phyloP scores from a whole-genome alignment of 2,797 vertebrate genomes.

The Amphiprion clarkii region DNA sequence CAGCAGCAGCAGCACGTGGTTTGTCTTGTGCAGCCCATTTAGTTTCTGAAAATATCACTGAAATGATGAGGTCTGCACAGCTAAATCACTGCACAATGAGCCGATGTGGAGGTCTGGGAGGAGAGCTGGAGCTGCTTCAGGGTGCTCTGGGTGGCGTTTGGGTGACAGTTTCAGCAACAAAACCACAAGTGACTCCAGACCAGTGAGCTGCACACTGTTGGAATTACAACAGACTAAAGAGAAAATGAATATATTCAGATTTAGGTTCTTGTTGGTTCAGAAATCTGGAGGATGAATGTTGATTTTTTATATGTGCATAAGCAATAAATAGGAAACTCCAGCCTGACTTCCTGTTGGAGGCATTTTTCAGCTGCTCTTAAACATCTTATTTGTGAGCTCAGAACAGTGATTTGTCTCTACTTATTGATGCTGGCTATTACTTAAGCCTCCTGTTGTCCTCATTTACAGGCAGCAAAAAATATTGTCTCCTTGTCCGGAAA shows the following conservation, averaged over 20 bases:
- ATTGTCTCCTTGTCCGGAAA: too few species aligned
- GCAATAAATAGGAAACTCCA: too few species aligned
- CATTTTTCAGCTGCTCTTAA: too few species aligned
- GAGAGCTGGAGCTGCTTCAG: neutral
- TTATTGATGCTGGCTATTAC: too few species aligned
- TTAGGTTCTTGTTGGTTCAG: neutral
- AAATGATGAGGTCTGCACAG: slow-evolving; percentile 33
- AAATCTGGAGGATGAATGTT: neutral
- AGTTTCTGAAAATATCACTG: slow-evolving; percentile 48
- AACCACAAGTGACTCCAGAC: slow-evolving; percentile 26
- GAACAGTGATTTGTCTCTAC: too few species aligned
- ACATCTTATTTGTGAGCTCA: too few species aligned
- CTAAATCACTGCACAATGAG: slow-evolving; percentile 62
- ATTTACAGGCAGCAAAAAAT: too few species aligned
- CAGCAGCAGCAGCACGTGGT: slow-evolving; percentile 12
- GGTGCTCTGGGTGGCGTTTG: neutral
- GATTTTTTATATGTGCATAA: too few species aligned
- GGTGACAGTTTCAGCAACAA: slow-evolving; percentile 19
- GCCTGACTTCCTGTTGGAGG: too few species aligned
- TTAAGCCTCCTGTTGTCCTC: too few species aligned
- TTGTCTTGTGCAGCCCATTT: slow-evolving; percentile 50
- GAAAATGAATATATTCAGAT: neutral
- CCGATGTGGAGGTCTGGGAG: slow-evolving; percentile 17
- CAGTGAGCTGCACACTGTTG: neutral
- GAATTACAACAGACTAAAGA: slow-evolving; percentile 6